Evolutionary conservation across 2,888 invertebrate genomes (phyloP), one percentile per base, ranked within the genome.

Genomic region (Apocheima hispidaria): DNA sequence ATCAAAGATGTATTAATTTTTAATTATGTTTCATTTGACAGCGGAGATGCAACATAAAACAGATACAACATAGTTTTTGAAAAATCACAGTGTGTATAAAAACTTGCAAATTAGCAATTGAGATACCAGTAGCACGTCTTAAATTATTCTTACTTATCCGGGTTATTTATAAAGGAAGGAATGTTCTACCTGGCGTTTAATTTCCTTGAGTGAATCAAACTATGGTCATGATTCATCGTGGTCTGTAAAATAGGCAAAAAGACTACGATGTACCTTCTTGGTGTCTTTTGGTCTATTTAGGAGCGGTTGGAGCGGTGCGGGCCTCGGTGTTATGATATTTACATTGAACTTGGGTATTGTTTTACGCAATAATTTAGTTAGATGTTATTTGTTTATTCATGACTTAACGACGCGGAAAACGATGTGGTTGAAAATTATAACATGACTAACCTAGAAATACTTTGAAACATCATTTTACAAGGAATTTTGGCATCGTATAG

Each of bases 131-230:
- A n/a, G n/a, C n/a, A n/a, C n/a, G n/a, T n/a, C n/a, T n/a, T n/a
- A n/a, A n/a, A n/a, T n/a, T n/a, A n/a, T n/a, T 23, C 6, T 23
- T 23, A 33, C 2, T 12, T 10, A 10, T 33, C 21, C n/a, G 41
- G n/a, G 21, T 43, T 43, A 43, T 12, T 43, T 43, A 14, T 43
- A 9, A 43, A 23, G 30, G 20, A n/a, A 61, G 43, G 64, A 66
- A 54, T 53, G 52, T 10, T 40, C 48, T 64, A 65, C 65, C 60
- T 62, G 67, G 56, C 28, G 51, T 26, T 59, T 59, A 21, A 41
- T 54, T 59, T 54, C 36, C 48, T 49, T 52, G 18, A 33, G 33
- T 44, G 54, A 46, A 10, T 38, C 40, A 48, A 30, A 23, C 4
- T 23, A 20, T 21, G 44, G 36, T 36, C 46, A 53, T 63, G 66